Evolutionary conservation across 1,140 invertebrate genomes (phyloP), one percentile per base, ranked within the genome.

Genomic region (Drosophila mauritiana): DNA sequence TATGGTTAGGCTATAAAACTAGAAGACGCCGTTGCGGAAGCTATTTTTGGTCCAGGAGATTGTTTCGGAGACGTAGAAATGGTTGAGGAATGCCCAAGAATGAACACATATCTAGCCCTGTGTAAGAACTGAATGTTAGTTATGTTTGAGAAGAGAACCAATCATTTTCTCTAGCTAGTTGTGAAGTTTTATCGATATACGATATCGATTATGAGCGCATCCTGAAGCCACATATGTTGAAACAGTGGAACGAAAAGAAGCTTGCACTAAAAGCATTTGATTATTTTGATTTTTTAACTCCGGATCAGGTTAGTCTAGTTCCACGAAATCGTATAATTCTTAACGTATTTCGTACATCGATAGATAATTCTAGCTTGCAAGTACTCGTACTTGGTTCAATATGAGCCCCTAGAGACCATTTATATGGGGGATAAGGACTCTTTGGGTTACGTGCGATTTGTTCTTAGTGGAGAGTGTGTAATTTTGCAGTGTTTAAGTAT

Each of bases 381-480:
- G 22, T 77, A 91, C 15, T 72, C 65, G 0, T 27, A 53, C 11
- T 20, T 92, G 12, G 62, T 49, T 0, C 89, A 92, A 27, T 92
- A 79, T 27, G 73, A 91, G 57, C 89, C 91, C 4, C 25, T 88
- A 4, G 68, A 85, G 11, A 91, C 82, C 1, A 92, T 92, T 46
- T 91, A 78, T 54, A 61, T 78, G 22, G 80, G 91, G 36, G 80
- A 90, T 4, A 73, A 73, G n/a, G 89, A 86, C 8, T 67, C 56
- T 12, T 15, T 84, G 5, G 75, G 68, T 15, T 69, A 72, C 6
- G 86, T 81, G 0, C 65, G 85, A 45, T 92, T 92, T 49, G 78
- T 92, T 4, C 10, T 92, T 8, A 92, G 86, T 46, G 91, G 91
- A n/a, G 83, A 92, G 42, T 92, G 91, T 36, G 84, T 80, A n/a